Evolutionary conservation across 2,113 vertebrate genomes (phyloP), one percentile per base, ranked within the genome.

Genomic region (Leptosomus discolor): DNA sequence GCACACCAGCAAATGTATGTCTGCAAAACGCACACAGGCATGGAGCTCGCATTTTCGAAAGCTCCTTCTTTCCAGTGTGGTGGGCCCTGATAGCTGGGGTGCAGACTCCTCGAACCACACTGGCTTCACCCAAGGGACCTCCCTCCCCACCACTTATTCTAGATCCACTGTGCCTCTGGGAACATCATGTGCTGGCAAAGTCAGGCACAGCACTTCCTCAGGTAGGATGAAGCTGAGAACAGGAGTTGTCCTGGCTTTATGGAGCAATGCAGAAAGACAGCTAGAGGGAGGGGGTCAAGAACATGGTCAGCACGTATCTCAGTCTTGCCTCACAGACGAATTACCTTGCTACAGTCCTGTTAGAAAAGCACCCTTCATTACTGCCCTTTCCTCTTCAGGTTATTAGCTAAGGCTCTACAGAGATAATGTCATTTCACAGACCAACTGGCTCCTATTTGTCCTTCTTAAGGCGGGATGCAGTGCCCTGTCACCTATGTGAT

Each of bases 1-100:
- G 8, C 37, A 79, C 7, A 30, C 43, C 50, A 82, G 43, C 3
- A 1, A 51, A 70, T 0, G 0, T 12, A 39, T 1, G 2, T 9
- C 26, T 48, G 34, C 36, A 88, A 69, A n/a, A 91, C 0, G 5
- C 34, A 58, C 56, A 9, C 1, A 1, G 0, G 0, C 20, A 14
- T 0, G 2, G 58, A 58, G 43, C 29, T 78, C 2, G 3, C 4
- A 3, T 53, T 84, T 83, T 37, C 32, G 24, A 41, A 77, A 37
- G 12, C 43, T 23, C 1, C 0, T 12, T 77, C 50, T 20, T 74
- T 51, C 17, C 32, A 37, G 22, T 2, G 19, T 8, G 15, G 41
- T 17, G 26, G 22, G 22, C 3, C 2, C 32, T 16, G 20, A 30
- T 0, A 46, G 36, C 48, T 80, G 8, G 11, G 5, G 45, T 30